Percentiles rank a stretch among this genome's conserved stretches.
Conservation (phyloP, 1,140 invertebrate genomes). For the Oreohelix idahoensis region DNA sequence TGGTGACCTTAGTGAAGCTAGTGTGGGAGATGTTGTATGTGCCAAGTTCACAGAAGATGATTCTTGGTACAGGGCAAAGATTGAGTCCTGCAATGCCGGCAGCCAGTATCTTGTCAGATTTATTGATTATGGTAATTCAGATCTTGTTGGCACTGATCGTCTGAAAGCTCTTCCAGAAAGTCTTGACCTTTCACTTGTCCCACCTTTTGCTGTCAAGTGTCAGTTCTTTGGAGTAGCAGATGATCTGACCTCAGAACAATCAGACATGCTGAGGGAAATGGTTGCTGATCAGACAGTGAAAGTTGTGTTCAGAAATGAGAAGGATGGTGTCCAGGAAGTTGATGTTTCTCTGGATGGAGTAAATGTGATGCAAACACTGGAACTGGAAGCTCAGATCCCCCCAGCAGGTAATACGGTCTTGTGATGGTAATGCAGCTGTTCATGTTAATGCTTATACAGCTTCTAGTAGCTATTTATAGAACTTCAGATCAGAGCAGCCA, state of each 20-base stretch:
- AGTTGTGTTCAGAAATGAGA: slow-evolving; percentile 48
- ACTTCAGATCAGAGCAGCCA: too few relatives aligned
- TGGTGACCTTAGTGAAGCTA: not conserved
- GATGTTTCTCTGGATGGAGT: not conserved
- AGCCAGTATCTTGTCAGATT: slow-evolving; percentile 78
- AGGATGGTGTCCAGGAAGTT: slow-evolving; percentile 31
- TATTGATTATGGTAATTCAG: slow-evolving; percentile 76
- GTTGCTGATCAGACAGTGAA: slow-evolving; percentile 55
- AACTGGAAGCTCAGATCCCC: slow-evolving; percentile 43
- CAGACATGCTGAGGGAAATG: slow-evolving; percentile 49
- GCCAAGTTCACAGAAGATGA: slow-evolving; percentile 83
- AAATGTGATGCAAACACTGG: slow-evolving; percentile 30
- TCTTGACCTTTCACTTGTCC: not conserved
- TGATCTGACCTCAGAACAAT: slow-evolving; percentile 55
- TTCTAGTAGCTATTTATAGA: too few relatives aligned
- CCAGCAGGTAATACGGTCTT: slow-evolving; percentile 38
- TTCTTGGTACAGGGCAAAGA: slow-evolving; percentile 85
- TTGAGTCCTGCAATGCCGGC: slow-evolving; percentile 79
- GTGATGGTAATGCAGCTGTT: too few relatives aligned
- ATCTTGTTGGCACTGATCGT: slow-evolving; percentile 41
- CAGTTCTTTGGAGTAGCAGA: slow-evolving; percentile 38
- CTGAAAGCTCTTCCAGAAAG: slow-evolving; percentile 48
- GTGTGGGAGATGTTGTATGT: slow-evolving; percentile 80
- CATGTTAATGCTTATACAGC: too few relatives aligned
- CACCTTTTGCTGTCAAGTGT: slow-evolving; percentile 60